These are phyloP conservation scores for Lypha dubia DNA, from an alignment of 2,888 invertebrate species.

Conservation along the genomic window DNA sequence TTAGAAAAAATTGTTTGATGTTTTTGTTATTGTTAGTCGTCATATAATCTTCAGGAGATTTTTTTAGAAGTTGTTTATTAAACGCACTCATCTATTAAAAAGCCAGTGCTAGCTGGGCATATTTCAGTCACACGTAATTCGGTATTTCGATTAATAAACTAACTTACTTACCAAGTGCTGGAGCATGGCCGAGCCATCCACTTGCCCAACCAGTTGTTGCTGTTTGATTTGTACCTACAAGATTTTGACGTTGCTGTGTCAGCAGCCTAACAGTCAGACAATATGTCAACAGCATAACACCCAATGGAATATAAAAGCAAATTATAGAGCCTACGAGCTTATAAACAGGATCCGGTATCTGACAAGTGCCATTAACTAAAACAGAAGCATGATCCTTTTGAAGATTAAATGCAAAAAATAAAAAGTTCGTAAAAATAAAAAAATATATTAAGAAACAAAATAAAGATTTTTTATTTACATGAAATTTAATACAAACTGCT, in stretches of 20 bases:
- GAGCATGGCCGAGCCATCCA: constrained; percentile 88
- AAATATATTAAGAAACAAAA: too few species aligned
- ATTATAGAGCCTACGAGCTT: constrained; percentile 96
- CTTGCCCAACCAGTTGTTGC: constrained; percentile 88
- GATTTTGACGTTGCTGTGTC: constrained; percentile 91
- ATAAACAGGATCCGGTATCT: constrained; percentile 94
- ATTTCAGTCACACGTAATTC: too few species aligned
- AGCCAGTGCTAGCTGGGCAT: too few species aligned
- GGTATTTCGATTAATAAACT: neutral
- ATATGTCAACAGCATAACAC: constrained; percentile 98
- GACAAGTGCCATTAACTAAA: constrained; percentile 92
- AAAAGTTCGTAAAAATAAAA: neutral
- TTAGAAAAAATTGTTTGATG: too few species aligned
- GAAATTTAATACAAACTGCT: too few species aligned
- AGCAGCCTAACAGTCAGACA: constrained; percentile 94
- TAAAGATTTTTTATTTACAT: too few species aligned
- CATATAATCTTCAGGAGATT: too few species aligned
- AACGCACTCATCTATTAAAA: too few species aligned
- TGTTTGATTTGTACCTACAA: constrained; percentile 83
- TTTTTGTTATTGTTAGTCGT: too few species aligned
- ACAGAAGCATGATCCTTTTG: constrained; percentile 91
- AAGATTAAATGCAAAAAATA: constrained; percentile 13
- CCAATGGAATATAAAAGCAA: constrained; percentile 97
- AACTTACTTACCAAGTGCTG: constrained; percentile 85
- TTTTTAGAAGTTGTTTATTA: too few species aligned